These are phyloP conservation scores for Trachymyrmex cornetzi DNA, from an alignment of 1,140 invertebrate genomes.

Conservation along the genomic window DNA sequence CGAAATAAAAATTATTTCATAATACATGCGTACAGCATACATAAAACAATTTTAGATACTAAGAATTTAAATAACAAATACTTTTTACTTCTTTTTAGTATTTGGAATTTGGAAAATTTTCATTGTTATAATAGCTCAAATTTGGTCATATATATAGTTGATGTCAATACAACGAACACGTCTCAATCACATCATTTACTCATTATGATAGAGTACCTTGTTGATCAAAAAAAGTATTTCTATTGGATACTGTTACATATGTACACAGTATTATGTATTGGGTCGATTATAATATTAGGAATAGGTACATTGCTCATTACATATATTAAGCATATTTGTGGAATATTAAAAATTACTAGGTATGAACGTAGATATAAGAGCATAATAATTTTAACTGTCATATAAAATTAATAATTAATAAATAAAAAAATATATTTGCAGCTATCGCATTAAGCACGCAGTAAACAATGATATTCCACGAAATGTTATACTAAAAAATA, in stretches of 20 bases:
- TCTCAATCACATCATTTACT: not conserved
- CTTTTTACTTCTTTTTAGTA: no score
- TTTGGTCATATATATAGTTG: not conserved
- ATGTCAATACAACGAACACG: not conserved
- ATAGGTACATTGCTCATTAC: not conserved
- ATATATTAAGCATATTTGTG: not conserved
- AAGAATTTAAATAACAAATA: no score
- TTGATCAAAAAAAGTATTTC: slow-evolving; percentile 13
- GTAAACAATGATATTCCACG: not conserved
- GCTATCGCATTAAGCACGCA: not conserved
- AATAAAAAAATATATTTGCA: not conserved
- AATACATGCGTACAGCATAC: no score
- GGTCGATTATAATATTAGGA: no score
- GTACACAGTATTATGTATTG: not conserved
- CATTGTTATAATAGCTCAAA: no score
- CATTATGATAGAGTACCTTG: not conserved
- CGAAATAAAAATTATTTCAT: not conserved
- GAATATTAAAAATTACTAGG: not conserved
- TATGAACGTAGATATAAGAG: not conserved
- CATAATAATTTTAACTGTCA: no score
- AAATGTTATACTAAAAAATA: not conserved
- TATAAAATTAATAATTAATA: no score
- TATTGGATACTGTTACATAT: not conserved
- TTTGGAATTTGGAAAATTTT: no score
- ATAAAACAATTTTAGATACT: no score